A percentile compares a stretch with the other conserved stretches of the same genome.
phyloP scores from a whole-genome alignment of 2,888 invertebrate species.

The Scaptodrosophila latifasciaeformis region DNA sequence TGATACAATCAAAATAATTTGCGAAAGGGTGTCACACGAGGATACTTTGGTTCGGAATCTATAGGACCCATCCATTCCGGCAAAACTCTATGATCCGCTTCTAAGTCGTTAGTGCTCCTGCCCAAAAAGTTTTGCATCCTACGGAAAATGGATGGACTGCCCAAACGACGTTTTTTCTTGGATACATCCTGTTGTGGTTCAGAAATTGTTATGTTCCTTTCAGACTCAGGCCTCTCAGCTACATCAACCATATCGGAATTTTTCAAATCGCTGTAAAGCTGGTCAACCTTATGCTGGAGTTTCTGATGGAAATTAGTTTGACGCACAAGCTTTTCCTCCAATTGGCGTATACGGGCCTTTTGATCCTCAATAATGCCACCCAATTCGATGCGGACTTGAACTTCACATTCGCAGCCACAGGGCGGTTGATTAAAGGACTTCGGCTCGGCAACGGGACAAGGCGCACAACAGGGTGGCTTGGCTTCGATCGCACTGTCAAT shows the following conservation, averaged over 20 bases:
- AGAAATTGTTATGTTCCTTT: not conserved
- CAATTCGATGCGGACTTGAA: slow-evolving; percentile 24
- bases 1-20: not conserved
- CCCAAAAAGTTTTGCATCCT: not conserved
- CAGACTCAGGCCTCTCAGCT: not conserved
- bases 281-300: slow-evolving; percentile 42
- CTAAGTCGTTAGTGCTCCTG: too few relatives aligned
- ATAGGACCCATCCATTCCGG: too few relatives aligned
- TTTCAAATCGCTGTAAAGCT: slow-evolving; percentile 38
- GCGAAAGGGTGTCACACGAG: not conserved
- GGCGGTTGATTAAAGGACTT: slow-evolving; percentile 10
- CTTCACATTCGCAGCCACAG: slow-evolving; percentile 22
- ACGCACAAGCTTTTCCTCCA: slow-evolving; percentile 34
- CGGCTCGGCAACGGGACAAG: not conserved
- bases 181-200: not conserved
- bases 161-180: too few relatives aligned
- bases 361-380: slow-evolving; percentile 33
- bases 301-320: slow-evolving; percentile 34
- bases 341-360: slow-evolving; percentile 33
- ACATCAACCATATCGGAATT: not conserved
- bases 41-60: not conserved
- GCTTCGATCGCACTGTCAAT: too few relatives aligned
- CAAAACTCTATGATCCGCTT: too few relatives aligned
- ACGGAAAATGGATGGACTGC: not conserved
- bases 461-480: slow-evolving; percentile 10